phyloP scores from a whole-genome alignment of 2,888 invertebrate species.

The Fabriciana adippe region DNA sequence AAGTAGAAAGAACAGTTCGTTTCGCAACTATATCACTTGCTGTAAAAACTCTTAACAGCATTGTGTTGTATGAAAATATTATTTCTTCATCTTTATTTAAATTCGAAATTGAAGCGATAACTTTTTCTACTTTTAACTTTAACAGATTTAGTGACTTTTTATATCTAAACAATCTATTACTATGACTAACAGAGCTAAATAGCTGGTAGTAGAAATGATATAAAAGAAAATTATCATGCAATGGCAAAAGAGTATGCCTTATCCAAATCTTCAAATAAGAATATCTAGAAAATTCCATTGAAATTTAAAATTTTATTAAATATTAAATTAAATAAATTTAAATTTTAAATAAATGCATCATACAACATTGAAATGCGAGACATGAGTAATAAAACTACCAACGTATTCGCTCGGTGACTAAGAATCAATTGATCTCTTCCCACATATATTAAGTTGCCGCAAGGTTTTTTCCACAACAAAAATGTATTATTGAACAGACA shows the following conservation, averaged over 20 bases:
- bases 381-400: not conserved
- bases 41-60: slow-evolving; percentile 2
- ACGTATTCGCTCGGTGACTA: slow-evolving; percentile 21
- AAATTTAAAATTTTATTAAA: too few relatives aligned
- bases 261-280: too few relatives aligned
- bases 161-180: slow-evolving; percentile 5
- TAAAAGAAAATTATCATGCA: too few relatives aligned
- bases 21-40: not conserved
- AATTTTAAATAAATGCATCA: too few relatives aligned
- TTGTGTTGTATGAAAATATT: slow-evolving; percentile 15
- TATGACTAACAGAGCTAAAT: slow-evolving; percentile 9
- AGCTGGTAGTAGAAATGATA: not conserved
- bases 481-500: slow-evolving; percentile 16
- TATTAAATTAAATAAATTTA: not conserved
- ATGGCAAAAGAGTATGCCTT: too few relatives aligned
- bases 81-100: slow-evolving; percentile 6
- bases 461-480: slow-evolving; percentile 21
- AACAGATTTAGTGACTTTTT: not conserved
- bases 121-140: slow-evolving; percentile 8
- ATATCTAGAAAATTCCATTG: too few relatives aligned
- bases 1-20: not conserved
- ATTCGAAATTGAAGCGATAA: slow-evolving; percentile 20
- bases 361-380: not conserved
- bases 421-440: slow-evolving; percentile 31
- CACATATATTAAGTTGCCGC: slow-evolving; percentile 28